Base-by-base conservation (phyloP, 2,113 vertebrate species). In the Chitala chitala region DNA sequence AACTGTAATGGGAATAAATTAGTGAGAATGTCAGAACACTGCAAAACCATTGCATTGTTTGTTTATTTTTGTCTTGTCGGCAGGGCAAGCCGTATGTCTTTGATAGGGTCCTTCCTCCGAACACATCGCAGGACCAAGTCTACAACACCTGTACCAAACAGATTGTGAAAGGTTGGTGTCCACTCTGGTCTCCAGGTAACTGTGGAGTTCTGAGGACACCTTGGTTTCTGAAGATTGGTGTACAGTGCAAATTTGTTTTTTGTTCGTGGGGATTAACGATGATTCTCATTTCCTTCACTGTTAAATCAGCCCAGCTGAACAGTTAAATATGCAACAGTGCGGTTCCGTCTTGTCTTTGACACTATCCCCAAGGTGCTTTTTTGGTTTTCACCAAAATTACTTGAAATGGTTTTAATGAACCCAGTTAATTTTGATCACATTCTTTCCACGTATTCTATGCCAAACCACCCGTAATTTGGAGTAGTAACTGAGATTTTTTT, bases 71-170 rank as follows among this genome's bases (percentile, higher is more conserved):
- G 79, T 77, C 75, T 56, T 75, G 83, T 87, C 78, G 86, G 88
- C 91, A 98, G 89, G 93, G 94, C 50, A 98, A 98, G 81, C 96
- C 96, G 0, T 98, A 98, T 8, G 87, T 97, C 71, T 98, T 94
- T 3, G 96, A 98, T 82, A 85, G 88, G 84, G 96, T 98, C 40
- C 87, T 98, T 12, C 88, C 94, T 55, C 94, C 96, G 0, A 92
- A 93, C 82, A 91, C 94, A 0, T 90, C 87, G 75, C 96, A 98
- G 81, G 92, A 95, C 20, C 93, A 96, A 85, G 96, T 98, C 69
- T 98, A 98, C 75, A 94, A 95, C 61, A 88, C 92, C 58, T 98
- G 95, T 70, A 96, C 96, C 42, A 94, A 94, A 80, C 96, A 96
- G 83, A 98, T 98, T 50, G 95, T 98, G 84, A 96, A 93, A 95